phyloP scores from a whole-genome alignment of 1,140 invertebrate species.

The Penaeus chinensis region DNA sequence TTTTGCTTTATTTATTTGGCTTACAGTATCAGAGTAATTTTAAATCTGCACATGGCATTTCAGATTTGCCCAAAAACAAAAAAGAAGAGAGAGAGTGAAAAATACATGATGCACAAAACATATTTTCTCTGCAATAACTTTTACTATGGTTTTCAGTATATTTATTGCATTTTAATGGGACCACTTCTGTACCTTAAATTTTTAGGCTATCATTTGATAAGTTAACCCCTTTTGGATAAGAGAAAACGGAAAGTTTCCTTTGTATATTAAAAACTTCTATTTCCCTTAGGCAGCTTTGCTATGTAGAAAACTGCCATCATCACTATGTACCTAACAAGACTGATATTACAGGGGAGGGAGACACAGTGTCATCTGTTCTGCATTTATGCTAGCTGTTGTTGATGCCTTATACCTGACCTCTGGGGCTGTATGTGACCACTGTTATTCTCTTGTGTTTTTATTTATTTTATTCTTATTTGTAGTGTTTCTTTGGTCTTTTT shows the following conservation, averaged over 20 bases:
- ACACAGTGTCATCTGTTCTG: constrained; percentile 44
- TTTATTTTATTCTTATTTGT: neutral
- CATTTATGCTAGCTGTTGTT: constrained; percentile 55
- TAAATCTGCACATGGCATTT: too few relatives aligned
- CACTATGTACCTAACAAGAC: constrained; percentile 47
- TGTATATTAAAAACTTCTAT: constrained; percentile 8
- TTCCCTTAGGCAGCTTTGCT: neutral
- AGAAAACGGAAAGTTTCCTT: neutral
- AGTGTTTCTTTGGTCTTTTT: neutral
- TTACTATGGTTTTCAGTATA: neutral
- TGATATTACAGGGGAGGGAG: constrained; percentile 46
- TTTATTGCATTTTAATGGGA: constrained; percentile 37
- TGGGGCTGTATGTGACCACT: constrained; percentile 36
- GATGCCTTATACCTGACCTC: constrained; percentile 44
- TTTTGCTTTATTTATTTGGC: too few relatives aligned
- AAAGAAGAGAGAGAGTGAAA: too few relatives aligned
- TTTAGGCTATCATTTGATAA: neutral
- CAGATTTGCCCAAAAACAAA: too few relatives aligned
- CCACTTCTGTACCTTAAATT: constrained; percentile 45
- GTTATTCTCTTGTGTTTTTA: neutral
- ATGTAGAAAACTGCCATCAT: constrained; percentile 18
- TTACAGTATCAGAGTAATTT: too few relatives aligned
- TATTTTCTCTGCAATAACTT: constrained; percentile 16
- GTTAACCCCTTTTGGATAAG: neutral
- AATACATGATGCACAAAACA: too few relatives aligned